Base-by-base conservation (phyloP, 2,888 invertebrate genomes). In the Philonicus albiceps region DNA sequence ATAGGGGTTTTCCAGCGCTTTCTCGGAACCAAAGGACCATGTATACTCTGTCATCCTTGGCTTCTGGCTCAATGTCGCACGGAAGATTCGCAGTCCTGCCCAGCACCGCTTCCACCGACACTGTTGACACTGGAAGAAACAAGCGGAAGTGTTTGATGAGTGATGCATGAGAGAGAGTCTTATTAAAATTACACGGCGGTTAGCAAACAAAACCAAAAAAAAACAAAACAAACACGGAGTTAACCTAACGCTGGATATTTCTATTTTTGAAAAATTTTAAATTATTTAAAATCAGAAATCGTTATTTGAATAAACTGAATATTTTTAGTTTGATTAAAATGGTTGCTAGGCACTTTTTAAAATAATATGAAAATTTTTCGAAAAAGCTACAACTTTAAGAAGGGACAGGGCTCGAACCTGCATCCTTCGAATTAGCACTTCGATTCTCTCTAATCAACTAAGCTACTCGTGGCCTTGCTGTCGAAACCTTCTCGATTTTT, bases 21-120 rank as follows among this genome's bases (percentile, higher is more conserved):
- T 97, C 97, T 89, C 96, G 94, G 92, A 97, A 98, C 97, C 97
- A 98, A 85, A 98, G 94, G 89, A 98, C 97, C 96, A 97, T 97
- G 93, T 97, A 97, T 88, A 97, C 97, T 88, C 96, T 94, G 92
- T 97, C 97, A 90, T 96, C 96, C 90, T 95, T 94, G 86, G 95
- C 94, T 91, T 95, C 95, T 86, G 97, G 97, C 90, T 96, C 96
- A 92, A 97, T 96, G 94, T 97, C 96, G 93, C 97, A 98, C 53
- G 97, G 97, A 90, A 98, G 93, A 84, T 96, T 95, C 87, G 97
- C 97, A 89, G 96, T 96, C 85, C 96, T 94, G 7, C 97, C 97
- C 88, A 97, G 93, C 73, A 97, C 97, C 13, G 97, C 97, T 90
- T 96, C 97, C 89, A 97, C 97, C 88, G 94, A 94, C 86, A 95